These are phyloP conservation scores for Silurus glanis DNA, from an alignment of 2,113 vertebrate genomes.

Conservation along the genomic window DNA sequence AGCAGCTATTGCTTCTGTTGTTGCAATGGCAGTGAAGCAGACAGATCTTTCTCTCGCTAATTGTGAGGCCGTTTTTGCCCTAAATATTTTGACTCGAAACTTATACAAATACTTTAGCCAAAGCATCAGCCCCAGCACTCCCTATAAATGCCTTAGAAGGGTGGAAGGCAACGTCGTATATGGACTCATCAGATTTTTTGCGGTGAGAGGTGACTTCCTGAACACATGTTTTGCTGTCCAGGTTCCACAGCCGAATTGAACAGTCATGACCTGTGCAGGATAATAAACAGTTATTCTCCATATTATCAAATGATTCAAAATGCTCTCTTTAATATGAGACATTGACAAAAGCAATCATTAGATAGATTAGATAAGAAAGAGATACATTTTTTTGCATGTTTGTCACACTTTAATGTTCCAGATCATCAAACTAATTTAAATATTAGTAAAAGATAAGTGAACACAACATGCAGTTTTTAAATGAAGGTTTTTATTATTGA, in stretches of 20 bases:
- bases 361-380: no score
- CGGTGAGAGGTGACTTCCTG: slow-evolving; percentile 99
- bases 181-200: slow-evolving; percentile 98
- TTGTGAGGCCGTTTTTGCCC: slow-evolving; percentile 52
- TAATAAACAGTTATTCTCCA: not conserved
- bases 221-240: slow-evolving; percentile 98
- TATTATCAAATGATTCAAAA: not conserved
- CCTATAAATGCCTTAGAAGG: slow-evolving; percentile 99
- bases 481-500: no score
- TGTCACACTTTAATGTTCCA: no score
- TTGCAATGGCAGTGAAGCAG: slow-evolving; percentile 70
- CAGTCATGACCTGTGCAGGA: slow-evolving; percentile 89
- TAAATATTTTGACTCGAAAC: slow-evolving; percentile 48
- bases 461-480: no score
- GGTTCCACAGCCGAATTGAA: slow-evolving; percentile 98
- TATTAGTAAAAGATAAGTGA: no score
- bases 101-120: slow-evolving; percentile 97
- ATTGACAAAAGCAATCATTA: no score
- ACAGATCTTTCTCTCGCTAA: slow-evolving; percentile 58
- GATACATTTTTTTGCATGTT: no score
- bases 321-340: not conserved
- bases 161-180: slow-evolving; percentile 99
- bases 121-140: slow-evolving; percentile 95
- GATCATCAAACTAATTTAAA: no score
- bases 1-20: slow-evolving; percentile 67